Conservation (phyloP, 2,888 invertebrate genomes). For the Stenotaenia linearis region DNA sequence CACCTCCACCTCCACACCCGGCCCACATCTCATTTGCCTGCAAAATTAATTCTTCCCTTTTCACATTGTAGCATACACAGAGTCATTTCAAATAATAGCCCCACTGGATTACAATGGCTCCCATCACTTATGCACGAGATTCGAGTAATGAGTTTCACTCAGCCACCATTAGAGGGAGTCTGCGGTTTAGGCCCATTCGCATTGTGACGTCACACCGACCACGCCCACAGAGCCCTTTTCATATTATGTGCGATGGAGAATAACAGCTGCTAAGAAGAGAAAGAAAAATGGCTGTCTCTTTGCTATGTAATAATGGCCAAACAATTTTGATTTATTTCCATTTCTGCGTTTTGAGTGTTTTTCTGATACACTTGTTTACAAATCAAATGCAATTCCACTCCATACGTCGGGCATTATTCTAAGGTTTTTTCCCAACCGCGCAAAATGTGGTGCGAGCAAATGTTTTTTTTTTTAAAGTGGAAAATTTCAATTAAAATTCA, state of each 20-base stretch:
- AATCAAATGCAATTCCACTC: background rate
- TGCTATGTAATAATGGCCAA: background rate
- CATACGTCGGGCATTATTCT: background rate
- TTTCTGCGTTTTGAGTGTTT: background rate
- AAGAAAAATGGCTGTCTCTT: background rate
- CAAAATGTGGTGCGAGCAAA: too few species aligned
- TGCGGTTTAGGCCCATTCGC: conserved; percentile 15
- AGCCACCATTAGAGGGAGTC: conserved; percentile 19
- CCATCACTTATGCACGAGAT: conserved; percentile 19
- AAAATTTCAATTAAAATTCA: too few species aligned
- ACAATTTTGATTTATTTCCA: background rate
- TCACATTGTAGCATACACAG: background rate
- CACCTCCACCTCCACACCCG: background rate
- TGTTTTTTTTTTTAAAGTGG: too few species aligned
- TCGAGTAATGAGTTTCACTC: conserved; percentile 19
- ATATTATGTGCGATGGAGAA: conserved; percentile 5
- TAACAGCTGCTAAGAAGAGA: conserved; percentile 1
- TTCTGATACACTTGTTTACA: background rate
- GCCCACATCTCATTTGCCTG: background rate
- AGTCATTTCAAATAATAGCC: conserved; percentile 19
- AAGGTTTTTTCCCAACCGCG: background rate
- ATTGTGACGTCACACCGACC: background rate
- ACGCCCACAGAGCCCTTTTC: conserved; percentile 3
- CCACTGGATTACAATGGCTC: conserved; percentile 15
- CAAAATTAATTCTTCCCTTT: conserved; percentile 13